Conservation (phyloP, 1,140 invertebrate genomes). For the Hyles euphorbiae region DNA sequence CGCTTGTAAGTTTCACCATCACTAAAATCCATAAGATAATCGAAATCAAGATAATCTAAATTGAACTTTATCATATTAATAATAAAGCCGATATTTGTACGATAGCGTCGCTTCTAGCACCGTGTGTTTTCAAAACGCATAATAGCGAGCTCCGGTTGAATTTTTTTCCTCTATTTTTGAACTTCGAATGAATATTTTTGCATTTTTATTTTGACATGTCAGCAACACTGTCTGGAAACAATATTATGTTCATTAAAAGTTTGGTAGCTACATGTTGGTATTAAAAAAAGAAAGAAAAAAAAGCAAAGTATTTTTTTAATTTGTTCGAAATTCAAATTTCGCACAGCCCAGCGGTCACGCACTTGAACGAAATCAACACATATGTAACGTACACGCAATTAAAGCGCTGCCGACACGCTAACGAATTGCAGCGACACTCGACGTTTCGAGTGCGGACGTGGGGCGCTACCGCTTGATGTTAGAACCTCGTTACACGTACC, state of each 20-base stretch:
- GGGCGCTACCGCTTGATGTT: slow-evolving; percentile 6
- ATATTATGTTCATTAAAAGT: neutral
- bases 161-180: slow-evolving; percentile 21
- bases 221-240: neutral
- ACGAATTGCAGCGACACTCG: slow-evolving; percentile 27
- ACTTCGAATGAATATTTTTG: slow-evolving; percentile 31
- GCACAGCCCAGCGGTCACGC: slow-evolving; percentile 1
- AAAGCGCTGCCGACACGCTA: slow-evolving; percentile 28
- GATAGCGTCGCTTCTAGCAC: slow-evolving; percentile 5
- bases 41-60: slow-evolving; percentile 30
- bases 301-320: neutral
- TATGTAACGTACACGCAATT: slow-evolving; percentile 22
- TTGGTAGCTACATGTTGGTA: neutral
- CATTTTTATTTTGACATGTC: slow-evolving; percentile 22
- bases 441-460: slow-evolving; percentile 13
- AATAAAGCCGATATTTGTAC: slow-evolving; percentile 34
- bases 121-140: slow-evolving; percentile 26
- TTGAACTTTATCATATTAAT: slow-evolving; percentile 29
- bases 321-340: neutral
- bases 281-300: neutral
- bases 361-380: slow-evolving; percentile 5
- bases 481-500: slow-evolving; percentile 4
- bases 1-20: slow-evolving; percentile 27
- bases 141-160: slow-evolving; percentile 16
- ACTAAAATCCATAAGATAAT: slow-evolving; percentile 38